Evolutionary conservation across 92 coral and sea anemone genomes (phyloP).

Genomic region (Heteractis magnifica): DNA sequence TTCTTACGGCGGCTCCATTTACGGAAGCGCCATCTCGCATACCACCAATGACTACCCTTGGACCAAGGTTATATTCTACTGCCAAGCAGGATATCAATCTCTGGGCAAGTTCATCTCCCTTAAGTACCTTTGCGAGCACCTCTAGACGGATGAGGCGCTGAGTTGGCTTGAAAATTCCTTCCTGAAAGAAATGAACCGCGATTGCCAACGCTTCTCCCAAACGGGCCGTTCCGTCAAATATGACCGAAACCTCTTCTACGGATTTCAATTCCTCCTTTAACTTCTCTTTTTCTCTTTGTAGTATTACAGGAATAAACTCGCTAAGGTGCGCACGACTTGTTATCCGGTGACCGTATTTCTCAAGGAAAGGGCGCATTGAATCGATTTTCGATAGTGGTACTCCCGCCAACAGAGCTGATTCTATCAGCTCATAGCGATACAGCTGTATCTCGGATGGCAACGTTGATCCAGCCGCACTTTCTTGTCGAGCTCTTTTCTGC

Average conservation of each 20-base stretch:
- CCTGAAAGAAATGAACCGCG: slow-evolving; percentile 44
- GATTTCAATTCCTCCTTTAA: no score
- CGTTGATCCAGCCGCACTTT: no score
- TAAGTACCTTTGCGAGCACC: slow-evolving; percentile 48
- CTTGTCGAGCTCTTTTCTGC: slow-evolving; percentile 32
- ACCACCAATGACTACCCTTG: slow-evolving; percentile 35
- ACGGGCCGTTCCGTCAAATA: slow-evolving; percentile 37
- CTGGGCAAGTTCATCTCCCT: slow-evolving; percentile 60
- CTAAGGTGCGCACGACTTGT: neutral
- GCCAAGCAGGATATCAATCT: slow-evolving; percentile 61
- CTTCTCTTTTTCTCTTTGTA: no score
- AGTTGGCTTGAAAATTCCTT: slow-evolving; percentile 37
- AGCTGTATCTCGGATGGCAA: neutral
- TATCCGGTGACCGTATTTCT: slow-evolving; percentile 35
- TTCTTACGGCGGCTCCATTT: slow-evolving; percentile 58
- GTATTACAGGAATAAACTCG: no score
- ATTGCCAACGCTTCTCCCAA: slow-evolving; percentile 56
- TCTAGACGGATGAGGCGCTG: slow-evolving; percentile 51
- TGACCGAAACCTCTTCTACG: neutral
- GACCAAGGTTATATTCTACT: slow-evolving; percentile 37
- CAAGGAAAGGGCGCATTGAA: slow-evolving; percentile 25
- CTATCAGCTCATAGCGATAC: slow-evolving; percentile 44
- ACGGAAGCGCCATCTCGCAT: slow-evolving; percentile 61
- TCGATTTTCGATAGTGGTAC: slow-evolving; percentile 27
- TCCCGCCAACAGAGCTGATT: slow-evolving; percentile 14